Percentiles rank a stretch among this genome's conserved stretches.
Evolutionary conservation across 2,113 vertebrate species (phyloP).

Genomic region (Elanoides forficatus): DNA sequence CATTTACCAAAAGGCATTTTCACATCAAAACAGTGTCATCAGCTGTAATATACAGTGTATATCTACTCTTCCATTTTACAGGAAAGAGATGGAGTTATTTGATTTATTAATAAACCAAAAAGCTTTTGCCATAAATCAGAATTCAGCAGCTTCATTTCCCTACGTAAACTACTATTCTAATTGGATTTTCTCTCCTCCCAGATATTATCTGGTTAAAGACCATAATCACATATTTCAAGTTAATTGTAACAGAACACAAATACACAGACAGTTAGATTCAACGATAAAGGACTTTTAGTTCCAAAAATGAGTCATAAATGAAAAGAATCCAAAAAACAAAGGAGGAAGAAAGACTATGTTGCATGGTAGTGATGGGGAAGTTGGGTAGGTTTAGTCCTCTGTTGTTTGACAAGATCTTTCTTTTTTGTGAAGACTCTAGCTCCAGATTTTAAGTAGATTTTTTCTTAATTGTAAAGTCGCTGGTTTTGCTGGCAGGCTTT

Average conservation of each 20-base stretch:
- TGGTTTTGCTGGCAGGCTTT: neutral
- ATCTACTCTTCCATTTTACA: neutral
- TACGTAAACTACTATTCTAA: neutral
- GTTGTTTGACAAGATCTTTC: neutral
- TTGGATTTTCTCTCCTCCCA: slow-evolving; percentile 5
- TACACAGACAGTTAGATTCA: neutral
- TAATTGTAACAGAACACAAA: slow-evolving; percentile 28
- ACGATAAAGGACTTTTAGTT: slow-evolving; percentile 1
- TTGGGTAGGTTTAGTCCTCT: neutral
- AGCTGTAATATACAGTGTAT: neutral
- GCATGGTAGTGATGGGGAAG: neutral
- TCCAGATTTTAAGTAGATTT: neutral
- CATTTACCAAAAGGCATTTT: slow-evolving; percentile 17
- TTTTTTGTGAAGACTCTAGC: neutral
- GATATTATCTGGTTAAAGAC: slow-evolving; percentile 4
- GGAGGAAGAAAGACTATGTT: neutral
- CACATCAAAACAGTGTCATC: slow-evolving; percentile 15
- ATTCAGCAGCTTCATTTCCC: neutral
- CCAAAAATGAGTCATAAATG: slow-evolving; percentile 24
- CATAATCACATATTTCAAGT: neutral
- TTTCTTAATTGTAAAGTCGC: neutral
- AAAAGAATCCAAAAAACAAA: neutral
- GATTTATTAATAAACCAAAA: neutral
- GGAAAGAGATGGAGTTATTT: neutral
- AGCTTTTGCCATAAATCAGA: slow-evolving; percentile 18